Base-by-base conservation (phyloP, 2,113 vertebrate species). In the Gasterosteus aculeatus region DNA sequence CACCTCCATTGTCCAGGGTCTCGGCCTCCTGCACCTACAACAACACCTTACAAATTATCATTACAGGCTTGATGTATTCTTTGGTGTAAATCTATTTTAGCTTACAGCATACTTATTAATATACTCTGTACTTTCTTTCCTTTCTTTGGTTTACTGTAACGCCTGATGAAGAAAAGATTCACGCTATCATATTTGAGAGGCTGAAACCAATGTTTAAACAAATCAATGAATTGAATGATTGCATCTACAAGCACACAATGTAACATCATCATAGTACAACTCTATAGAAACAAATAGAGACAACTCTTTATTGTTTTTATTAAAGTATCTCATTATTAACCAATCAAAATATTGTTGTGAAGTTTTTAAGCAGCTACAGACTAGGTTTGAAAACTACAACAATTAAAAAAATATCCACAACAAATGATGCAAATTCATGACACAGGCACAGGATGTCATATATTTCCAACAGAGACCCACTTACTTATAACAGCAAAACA, bases 1-100 rank as follows among this genome's bases (percentile, higher is more conserved):
- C 8, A 29, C 4, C 46, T 68, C 64, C 42, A 38, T 79, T 66
- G 76, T 75, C 35, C 35, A 7, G 35, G 35, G 35, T 38, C 35
- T 38, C 35, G 35, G 35, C 35, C 35, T 6, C 5, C 35, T 38
- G 35, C 35, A 1, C 35, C 35, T 38, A 38, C 35, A 69, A 38
- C 42, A 64, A 63, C 33, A 22, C 18, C 8, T 29, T n/a, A 41
- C 7, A 29, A 44, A 44, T 10, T 39, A 10, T 38, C 41, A 15
- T 18, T 15, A 26, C 22, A 57, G 16, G 39, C 10, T 19, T 38
- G 18, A 4, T 19, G 51, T 16, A 42, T 39, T 54, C 22, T 62
- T 42, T 22, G 12, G 14, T 29, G 15, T 10, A 47, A 2, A 10
- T 57, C 16, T 62, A 35, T 38, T 75, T 61, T 29, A 57, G 9